These are phyloP conservation scores for Mystacornis crossleyi DNA, from an alignment of 2,113 vertebrate genomes.

Conservation along the genomic window DNA sequence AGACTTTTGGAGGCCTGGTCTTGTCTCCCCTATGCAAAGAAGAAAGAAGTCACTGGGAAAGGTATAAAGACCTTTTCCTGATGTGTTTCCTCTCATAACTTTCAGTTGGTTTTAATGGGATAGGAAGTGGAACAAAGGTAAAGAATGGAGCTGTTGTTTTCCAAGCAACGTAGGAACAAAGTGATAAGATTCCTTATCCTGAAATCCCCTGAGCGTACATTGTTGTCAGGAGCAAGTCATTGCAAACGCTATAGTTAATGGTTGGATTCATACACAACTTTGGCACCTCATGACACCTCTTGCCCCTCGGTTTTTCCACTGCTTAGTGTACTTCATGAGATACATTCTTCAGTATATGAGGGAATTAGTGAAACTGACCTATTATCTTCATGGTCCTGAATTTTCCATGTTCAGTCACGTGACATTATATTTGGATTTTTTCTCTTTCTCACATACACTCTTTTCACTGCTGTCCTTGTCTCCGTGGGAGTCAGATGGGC, in stretches of 20 bases:
- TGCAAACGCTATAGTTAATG: fast-evolving
- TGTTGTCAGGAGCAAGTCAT: not conserved
- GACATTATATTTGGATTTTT: not conserved
- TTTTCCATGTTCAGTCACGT: not conserved
- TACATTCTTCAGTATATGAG: not conserved
- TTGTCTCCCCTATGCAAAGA: not conserved
- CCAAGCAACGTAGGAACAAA: not conserved
- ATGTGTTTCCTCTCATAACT: not conserved
- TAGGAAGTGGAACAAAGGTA: not conserved
- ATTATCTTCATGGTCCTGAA: not conserved
- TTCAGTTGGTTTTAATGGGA: not conserved
- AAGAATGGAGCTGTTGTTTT: not conserved
- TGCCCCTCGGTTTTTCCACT: not conserved
- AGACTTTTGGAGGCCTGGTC: not conserved
- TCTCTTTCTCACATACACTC: not conserved
- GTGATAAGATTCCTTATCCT: not conserved
- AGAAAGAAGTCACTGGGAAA: not conserved
- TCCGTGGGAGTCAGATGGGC: not conserved
- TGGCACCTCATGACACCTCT: fast-evolving
- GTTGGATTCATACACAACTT: not conserved
- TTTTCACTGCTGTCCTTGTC: not conserved
- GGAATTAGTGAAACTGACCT: not conserved
- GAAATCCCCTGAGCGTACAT: not conserved
- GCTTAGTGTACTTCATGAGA: not conserved
- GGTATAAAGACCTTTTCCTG: not conserved